phyloP scores from a whole-genome alignment of 2,797 vertebrate genomes.

The Pseudomugil gertrudae region DNA sequence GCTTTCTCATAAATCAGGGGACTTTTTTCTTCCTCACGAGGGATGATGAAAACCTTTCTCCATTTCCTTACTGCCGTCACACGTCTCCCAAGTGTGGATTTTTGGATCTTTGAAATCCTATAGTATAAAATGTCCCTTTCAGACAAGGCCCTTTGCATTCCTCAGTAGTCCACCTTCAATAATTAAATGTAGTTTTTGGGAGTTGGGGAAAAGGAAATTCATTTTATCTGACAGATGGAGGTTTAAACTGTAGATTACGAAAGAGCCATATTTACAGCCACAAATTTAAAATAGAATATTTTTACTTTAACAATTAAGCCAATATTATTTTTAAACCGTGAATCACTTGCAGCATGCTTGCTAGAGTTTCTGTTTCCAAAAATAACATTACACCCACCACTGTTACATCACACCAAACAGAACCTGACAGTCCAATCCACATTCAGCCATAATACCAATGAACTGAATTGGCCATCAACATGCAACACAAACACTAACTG shows the following conservation, averaged over 20 bases:
- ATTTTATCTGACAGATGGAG: not conserved
- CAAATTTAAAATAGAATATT: not conserved
- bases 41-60: constrained; percentile 4
- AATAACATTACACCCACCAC: constrained; percentile 39
- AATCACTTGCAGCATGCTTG: constrained; percentile 19
- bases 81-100: not conserved
- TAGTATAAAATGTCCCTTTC: not conserved
- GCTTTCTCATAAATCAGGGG: not conserved
- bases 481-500: constrained; percentile 18
- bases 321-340: constrained; percentile 1
- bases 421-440: constrained; percentile 32
- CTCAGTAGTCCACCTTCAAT: not conserved
- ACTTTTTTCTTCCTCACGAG: not conserved
- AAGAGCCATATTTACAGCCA: not conserved
- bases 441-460: constrained; percentile 13
- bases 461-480: constrained; percentile 12
- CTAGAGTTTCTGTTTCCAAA: constrained; percentile 15
- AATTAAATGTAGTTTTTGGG: not conserved
- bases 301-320: not conserved
- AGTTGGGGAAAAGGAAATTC: not conserved
- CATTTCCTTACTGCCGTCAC: not conserved
- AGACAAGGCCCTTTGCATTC: not conserved
- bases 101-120: not conserved
- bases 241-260: not conserved
- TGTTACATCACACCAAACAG: constrained; percentile 44